Evolutionary conservation across 2,113 vertebrate genomes (phyloP).

Genomic region (Nanorana parkeri): DNA sequence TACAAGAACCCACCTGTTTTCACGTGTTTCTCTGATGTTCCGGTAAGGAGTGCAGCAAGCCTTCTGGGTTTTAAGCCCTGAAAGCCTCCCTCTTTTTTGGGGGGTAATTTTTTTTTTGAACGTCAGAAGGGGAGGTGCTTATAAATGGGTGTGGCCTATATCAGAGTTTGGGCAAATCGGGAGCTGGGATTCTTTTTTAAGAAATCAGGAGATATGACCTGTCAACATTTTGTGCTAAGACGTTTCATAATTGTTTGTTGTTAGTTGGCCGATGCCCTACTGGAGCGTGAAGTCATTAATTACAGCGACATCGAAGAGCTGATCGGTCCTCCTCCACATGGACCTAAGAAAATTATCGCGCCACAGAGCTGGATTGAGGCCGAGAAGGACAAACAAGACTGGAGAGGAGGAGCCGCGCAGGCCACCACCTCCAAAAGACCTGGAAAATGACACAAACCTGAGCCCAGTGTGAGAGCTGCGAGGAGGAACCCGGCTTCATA

Average conservation of each 20-base stretch:
- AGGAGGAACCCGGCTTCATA: too few relatives aligned
- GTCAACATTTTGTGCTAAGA: background rate
- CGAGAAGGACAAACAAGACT: conserved; percentile 84
- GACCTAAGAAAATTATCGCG: conserved; percentile 92
- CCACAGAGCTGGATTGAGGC: conserved; percentile 94
- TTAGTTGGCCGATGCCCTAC: conserved; percentile 86
- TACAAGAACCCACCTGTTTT: too few relatives aligned
- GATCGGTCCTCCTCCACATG: conserved; percentile 85
- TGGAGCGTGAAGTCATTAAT: conserved; percentile 95
- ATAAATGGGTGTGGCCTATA: too few relatives aligned
- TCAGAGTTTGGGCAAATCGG: too few relatives aligned
- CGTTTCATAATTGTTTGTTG: conserved; percentile 33
- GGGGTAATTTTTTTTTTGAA: too few relatives aligned
- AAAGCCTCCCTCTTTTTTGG: too few relatives aligned
- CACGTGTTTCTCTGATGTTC: too few relatives aligned
- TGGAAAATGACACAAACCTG: conserved; percentile 72
- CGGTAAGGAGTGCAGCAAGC: too few relatives aligned
- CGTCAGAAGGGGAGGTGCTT: too few relatives aligned
- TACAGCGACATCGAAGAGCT: conserved; percentile 93
- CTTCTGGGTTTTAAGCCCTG: too few relatives aligned
- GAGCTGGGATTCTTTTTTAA: too few relatives aligned
- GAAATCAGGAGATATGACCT: background rate
- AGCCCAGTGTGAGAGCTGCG: conserved; percentile 62
- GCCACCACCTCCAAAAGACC: conserved; percentile 63
- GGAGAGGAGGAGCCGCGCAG: conserved; percentile 80